phyloP scores from a whole-genome alignment of 2,113 vertebrate genomes.

The Pitta sordida region DNA sequence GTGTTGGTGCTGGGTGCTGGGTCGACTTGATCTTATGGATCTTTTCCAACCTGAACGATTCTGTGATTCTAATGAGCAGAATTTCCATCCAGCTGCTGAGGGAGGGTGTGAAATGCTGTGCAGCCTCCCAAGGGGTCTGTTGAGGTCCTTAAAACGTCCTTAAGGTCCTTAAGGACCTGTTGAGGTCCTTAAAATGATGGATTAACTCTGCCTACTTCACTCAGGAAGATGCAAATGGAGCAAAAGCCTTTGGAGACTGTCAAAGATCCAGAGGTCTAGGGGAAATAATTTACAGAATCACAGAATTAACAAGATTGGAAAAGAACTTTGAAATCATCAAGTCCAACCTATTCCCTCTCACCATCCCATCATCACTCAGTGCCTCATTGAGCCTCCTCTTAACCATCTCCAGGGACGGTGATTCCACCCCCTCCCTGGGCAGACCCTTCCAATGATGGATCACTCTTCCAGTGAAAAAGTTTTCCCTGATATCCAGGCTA shows the following conservation, averaged over 20 bases:
- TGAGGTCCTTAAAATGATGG: accelerated
- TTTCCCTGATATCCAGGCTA: too few species aligned
- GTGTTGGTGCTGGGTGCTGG: background rate
- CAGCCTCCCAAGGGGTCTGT: background rate
- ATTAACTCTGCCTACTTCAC: background rate
- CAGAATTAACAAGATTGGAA: too few species aligned
- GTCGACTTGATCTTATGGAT: background rate
- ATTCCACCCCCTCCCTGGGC: too few species aligned
- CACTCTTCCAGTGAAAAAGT: too few species aligned
- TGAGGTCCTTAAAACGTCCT: too few species aligned
- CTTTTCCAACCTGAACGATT: background rate
- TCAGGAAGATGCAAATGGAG: accelerated
- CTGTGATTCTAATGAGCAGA: background rate
- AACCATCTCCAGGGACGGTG: too few species aligned
- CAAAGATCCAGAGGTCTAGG: background rate
- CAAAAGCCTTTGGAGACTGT: background rate
- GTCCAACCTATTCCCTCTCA: too few species aligned
- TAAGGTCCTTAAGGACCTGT: too few species aligned
- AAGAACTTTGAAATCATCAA: too few species aligned
- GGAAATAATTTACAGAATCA: background rate
- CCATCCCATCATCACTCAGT: too few species aligned
- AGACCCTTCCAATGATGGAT: too few species aligned
- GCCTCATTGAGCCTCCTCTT: too few species aligned
- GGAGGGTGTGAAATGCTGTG: background rate
- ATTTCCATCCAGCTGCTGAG: background rate